Conservation (phyloP, 1,140 invertebrate genomes). For the Acromyrmex echinatior region DNA sequence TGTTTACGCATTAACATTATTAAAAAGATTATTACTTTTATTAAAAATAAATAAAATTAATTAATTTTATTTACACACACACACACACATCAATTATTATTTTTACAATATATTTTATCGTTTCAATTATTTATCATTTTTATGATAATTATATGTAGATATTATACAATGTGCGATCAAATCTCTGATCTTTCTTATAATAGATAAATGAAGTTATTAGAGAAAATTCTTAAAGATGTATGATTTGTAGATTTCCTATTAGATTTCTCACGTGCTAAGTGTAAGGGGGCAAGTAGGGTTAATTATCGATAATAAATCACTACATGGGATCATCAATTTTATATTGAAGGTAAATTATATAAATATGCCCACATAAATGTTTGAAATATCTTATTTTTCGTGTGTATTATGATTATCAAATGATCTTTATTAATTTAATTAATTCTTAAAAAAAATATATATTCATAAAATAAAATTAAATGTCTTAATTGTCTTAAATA, state of each 20-base stretch:
- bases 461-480: background rate
- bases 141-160: background rate
- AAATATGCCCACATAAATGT: background rate
- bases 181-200: background rate
- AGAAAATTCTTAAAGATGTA: conserved; percentile 18
- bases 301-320: conserved; percentile 44
- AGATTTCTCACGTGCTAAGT: background rate
- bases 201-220: conserved; percentile 28
- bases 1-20: background rate
- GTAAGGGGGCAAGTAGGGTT: background rate
- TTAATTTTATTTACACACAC: background rate
- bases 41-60: background rate
- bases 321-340: conserved; percentile 16
- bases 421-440: conserved; percentile 20
- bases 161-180: background rate
- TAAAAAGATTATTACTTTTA: background rate
- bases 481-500: background rate
- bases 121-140: conserved; percentile 19
- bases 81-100: background rate
- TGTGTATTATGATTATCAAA: background rate
- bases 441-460: background rate
- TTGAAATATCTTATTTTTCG: background rate
- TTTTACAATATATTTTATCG: background rate
- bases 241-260: conserved; percentile 5
- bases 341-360: conserved; percentile 23